Conservation (phyloP, 2,113 vertebrate species). For the Pseudorasbora parva region DNA sequence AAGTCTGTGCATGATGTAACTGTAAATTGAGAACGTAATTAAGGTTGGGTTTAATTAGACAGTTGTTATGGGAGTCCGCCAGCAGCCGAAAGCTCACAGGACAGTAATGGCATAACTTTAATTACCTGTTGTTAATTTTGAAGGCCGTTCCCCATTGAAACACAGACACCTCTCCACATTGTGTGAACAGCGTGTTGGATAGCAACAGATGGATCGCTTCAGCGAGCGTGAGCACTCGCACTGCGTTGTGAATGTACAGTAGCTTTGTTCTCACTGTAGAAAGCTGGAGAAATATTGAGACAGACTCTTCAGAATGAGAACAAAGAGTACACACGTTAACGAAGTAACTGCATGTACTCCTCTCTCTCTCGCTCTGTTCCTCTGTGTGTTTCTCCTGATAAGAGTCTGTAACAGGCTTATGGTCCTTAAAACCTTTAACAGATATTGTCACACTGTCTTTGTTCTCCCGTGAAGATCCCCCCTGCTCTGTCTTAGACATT, state of each 20-base stretch:
- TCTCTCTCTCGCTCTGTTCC: conserved; percentile 18
- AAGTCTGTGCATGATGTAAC: conserved; percentile 40
- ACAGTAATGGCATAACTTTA: conserved; percentile 44
- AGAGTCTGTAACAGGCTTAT: conserved; percentile 55
- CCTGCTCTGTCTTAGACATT: conserved; percentile 27
- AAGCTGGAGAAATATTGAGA: conserved; percentile 54
- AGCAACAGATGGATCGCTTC: conserved; percentile 48
- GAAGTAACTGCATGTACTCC: conserved; percentile 44
- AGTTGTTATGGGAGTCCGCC: conserved; percentile 34
- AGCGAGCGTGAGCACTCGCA: conserved; percentile 29
- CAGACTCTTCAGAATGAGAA: conserved; percentile 60
- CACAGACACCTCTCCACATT: conserved; percentile 26
- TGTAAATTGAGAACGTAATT: conserved; percentile 42
- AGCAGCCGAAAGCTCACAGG: conserved; percentile 37
- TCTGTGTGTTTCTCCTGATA: conserved; percentile 51
- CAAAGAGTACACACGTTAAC: conserved; percentile 54
- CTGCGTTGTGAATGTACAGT: conserved; percentile 39
- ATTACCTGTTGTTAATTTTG: conserved; percentile 58
- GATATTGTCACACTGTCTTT: conserved; percentile 29
- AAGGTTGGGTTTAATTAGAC: conserved; percentile 54
- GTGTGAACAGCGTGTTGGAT: conserved; percentile 35
- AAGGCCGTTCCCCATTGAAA: conserved; percentile 43
- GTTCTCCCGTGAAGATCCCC: not conserved
- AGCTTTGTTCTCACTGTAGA: conserved; percentile 46
- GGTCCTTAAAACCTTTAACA: conserved; percentile 46